These are phyloP conservation scores for Malthinus seriepunctatus DNA, from an alignment of 2,888 invertebrate genomes.

Conservation along the genomic window DNA sequence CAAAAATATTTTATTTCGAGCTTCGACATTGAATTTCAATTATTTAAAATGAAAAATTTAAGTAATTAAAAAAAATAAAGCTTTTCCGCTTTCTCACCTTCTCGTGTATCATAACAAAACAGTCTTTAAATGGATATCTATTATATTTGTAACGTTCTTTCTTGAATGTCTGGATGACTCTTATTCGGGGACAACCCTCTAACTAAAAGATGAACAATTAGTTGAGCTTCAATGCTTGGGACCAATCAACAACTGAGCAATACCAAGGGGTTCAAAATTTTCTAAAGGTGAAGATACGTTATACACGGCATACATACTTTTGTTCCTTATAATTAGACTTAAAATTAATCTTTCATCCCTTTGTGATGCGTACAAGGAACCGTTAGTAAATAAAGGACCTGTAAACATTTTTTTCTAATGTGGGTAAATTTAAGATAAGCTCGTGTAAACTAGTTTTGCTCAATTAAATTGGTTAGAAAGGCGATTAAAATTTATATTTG, in stretches of 20 bases:
- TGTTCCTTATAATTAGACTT: conserved; percentile 30
- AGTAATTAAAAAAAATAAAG: too few relatives aligned
- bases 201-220: conserved; percentile 26
- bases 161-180: conserved; percentile 24
- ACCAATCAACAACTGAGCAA: conserved; percentile 22
- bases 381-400: conserved; percentile 23
- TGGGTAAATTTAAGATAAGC: too few relatives aligned
- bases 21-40: too few relatives aligned
- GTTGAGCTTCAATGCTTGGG: conserved; percentile 29
- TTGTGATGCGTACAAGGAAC: conserved; percentile 7
- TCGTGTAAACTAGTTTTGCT: too few relatives aligned
- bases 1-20: background rate
- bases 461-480: too few relatives aligned
- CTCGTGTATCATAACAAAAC: conserved; percentile 5
- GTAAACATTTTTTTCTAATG: conserved; percentile 1
- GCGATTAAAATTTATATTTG: background rate
- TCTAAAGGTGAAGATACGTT: conserved; percentile 32
- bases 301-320: conserved; percentile 21
- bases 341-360: conserved; percentile 28
- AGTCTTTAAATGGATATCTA: conserved; percentile 13
- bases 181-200: conserved; percentile 17
- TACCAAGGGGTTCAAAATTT: conserved; percentile 23
- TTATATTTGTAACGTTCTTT: conserved; percentile 28
- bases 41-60: too few relatives aligned
- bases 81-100: background rate